Conservation (phyloP, 2,113 vertebrate species). For the Alectura lathami region DNA sequence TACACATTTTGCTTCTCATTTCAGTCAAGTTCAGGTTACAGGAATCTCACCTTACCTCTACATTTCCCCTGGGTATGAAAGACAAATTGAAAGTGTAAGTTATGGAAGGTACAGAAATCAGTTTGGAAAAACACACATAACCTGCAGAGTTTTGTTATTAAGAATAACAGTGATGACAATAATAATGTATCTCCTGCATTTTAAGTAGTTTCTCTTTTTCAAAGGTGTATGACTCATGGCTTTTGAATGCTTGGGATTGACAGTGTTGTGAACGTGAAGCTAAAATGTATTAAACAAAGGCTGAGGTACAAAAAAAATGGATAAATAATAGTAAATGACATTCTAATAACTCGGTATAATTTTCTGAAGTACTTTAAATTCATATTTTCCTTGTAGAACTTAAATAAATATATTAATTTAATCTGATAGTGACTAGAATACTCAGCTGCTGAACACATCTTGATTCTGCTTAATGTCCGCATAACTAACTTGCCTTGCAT, state of each 20-base stretch:
- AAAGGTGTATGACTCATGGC: neutral
- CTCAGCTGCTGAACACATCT: neutral
- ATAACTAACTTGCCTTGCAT: neutral
- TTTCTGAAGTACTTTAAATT: neutral
- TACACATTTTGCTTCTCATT: neutral
- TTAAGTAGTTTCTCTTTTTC: neutral
- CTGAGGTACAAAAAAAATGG: neutral
- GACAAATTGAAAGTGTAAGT: neutral
- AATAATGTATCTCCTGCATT: neutral
- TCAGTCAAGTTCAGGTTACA: neutral
- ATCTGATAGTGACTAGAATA: neutral
- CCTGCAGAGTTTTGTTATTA: neutral
- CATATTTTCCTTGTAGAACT: neutral
- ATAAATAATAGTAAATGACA: neutral
- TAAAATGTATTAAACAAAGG: neutral
- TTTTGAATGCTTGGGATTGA: neutral
- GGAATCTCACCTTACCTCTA: neutral
- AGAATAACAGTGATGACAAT: neutral
- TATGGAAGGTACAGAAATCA: neutral
- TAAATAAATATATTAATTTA: neutral
- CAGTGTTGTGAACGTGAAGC: neutral
- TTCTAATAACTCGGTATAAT: neutral
- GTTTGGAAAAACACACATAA: neutral
- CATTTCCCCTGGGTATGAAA: too few relatives aligned
- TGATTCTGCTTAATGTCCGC: neutral